Evolutionary conservation across 2,888 invertebrate genomes (phyloP).

Genomic region (Stegana nigrithorax): DNA sequence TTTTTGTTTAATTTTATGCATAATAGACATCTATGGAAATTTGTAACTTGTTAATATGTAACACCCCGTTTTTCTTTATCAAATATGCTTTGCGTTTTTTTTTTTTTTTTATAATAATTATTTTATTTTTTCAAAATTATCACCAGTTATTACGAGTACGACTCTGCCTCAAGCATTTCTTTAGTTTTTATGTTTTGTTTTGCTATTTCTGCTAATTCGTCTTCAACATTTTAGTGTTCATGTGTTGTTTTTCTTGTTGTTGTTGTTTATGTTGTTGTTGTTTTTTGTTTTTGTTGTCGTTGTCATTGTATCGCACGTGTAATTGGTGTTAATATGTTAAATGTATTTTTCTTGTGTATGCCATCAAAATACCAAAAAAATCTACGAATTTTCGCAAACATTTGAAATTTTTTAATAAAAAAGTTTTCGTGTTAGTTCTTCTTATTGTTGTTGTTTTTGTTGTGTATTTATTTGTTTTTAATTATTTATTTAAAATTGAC

Average conservation of each 20-base stretch:
- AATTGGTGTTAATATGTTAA: constrained; percentile 18
- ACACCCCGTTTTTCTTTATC: neutral
- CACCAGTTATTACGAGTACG: constrained; percentile 66
- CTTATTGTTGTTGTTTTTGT: constrained; percentile 27
- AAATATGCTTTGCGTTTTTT: neutral
- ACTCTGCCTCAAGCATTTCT: constrained; percentile 62
- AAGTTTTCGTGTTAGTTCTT: constrained; percentile 19
- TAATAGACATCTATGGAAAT: constrained; percentile 57
- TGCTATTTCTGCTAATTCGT: neutral
- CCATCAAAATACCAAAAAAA: too few relatives aligned
- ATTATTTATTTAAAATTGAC: constrained; percentile 10
- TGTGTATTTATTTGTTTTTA: constrained; percentile 25
- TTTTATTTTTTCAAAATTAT: constrained; percentile 59
- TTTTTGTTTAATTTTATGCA: constrained; percentile 26
- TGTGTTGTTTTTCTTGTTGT: neutral
- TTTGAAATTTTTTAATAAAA: too few relatives aligned
- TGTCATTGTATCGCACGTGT: constrained; percentile 25
- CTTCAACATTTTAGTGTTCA: constrained; percentile 6
- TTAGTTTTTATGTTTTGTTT: constrained; percentile 35
- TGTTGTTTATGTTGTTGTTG: constrained; percentile 36
- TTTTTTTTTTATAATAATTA: constrained; percentile 30
- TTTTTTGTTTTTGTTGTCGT: constrained; percentile 38
- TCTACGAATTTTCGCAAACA: constrained; percentile 18
- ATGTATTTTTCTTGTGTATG: constrained; percentile 28
- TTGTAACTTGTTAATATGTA: constrained; percentile 48